phyloP scores from a whole-genome alignment of 2,113 vertebrate genomes.

The Carassius carassius region DNA sequence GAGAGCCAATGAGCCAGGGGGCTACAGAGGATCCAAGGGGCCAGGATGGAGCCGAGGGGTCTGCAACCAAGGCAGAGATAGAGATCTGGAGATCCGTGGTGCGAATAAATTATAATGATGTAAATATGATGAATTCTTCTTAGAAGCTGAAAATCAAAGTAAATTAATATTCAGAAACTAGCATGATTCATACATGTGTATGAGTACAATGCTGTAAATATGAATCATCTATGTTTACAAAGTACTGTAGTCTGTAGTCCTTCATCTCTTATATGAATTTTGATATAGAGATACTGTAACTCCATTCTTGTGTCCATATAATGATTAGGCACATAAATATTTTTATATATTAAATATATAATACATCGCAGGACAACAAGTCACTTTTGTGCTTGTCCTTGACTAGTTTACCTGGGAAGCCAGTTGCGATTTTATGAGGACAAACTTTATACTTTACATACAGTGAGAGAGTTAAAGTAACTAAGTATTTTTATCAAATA shows the following conservation, averaged over 20 bases:
- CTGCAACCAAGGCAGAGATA: no score
- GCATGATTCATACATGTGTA: constrained; percentile 49
- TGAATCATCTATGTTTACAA: no score
- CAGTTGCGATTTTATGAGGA: neutral
- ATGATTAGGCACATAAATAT: neutral
- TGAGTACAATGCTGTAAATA: no score
- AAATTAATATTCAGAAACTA: constrained; percentile 52
- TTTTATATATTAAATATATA: neutral
- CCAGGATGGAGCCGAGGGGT: no score
- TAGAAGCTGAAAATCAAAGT: constrained; percentile 40
- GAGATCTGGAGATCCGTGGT: no score
- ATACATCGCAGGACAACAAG: neutral
- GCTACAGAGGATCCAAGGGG: no score
- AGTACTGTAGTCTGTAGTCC: constrained; percentile 18
- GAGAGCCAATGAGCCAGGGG: no score
- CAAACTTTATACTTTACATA: neutral
- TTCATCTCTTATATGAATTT: no score
- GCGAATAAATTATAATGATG: neutral
- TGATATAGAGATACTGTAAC: no score
- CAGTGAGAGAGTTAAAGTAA: neutral
- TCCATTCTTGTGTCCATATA: no score
- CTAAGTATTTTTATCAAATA: no score
- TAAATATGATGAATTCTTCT: constrained; percentile 9
- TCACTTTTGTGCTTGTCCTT: neutral
- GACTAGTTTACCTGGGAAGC: neutral